phyloP scores from a whole-genome alignment of 2,797 vertebrate genomes.

The Gobionotothen gibberifrons region DNA sequence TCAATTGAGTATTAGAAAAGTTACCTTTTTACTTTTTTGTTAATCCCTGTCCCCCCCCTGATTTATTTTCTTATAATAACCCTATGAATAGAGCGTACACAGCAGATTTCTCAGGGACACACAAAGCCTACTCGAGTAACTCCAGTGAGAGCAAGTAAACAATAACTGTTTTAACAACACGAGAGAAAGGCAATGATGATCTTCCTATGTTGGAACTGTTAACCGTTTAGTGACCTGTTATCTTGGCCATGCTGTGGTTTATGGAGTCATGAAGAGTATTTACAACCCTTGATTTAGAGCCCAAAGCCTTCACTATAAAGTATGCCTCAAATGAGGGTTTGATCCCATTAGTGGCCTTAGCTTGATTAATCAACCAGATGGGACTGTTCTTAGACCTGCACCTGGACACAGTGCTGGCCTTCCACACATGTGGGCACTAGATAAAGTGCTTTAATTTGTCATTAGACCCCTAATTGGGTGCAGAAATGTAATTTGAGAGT shows the following conservation, averaged over 20 bases:
- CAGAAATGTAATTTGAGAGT: slow-evolving; percentile 10
- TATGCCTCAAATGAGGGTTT: slow-evolving; percentile 65
- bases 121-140: slow-evolving; percentile 25
- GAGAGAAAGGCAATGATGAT: not conserved
- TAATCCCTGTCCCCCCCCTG: slow-evolving; percentile 19
- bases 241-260: slow-evolving; percentile 42
- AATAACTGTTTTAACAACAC: not conserved
- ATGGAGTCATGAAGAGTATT: slow-evolving; percentile 66
- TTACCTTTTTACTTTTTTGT: slow-evolving; percentile 34
- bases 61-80: slow-evolving; percentile 49
- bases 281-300: slow-evolving; percentile 69
- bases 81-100: slow-evolving; percentile 62
- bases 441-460: slow-evolving; percentile 36
- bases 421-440: slow-evolving; percentile 14
- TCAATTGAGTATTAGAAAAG: slow-evolving; percentile 37
- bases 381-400: slow-evolving; percentile 34
- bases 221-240: slow-evolving; percentile 37
- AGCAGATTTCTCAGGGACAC: slow-evolving; percentile 62
- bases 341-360: slow-evolving; percentile 66
- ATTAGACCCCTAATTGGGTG: slow-evolving; percentile 1
- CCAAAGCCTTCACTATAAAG: slow-evolving; percentile 58
- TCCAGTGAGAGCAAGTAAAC: slow-evolving; percentile 73
- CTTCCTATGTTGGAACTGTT: slow-evolving; percentile 11
- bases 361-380: slow-evolving; percentile 60
- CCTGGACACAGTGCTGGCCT: slow-evolving; percentile 23